Percentiles rank a stretch among this genome's conserved stretches.
These are phyloP conservation scores for Leptopilina clavipes DNA, from an alignment of 1,140 invertebrate species.

Conservation along the genomic window DNA sequence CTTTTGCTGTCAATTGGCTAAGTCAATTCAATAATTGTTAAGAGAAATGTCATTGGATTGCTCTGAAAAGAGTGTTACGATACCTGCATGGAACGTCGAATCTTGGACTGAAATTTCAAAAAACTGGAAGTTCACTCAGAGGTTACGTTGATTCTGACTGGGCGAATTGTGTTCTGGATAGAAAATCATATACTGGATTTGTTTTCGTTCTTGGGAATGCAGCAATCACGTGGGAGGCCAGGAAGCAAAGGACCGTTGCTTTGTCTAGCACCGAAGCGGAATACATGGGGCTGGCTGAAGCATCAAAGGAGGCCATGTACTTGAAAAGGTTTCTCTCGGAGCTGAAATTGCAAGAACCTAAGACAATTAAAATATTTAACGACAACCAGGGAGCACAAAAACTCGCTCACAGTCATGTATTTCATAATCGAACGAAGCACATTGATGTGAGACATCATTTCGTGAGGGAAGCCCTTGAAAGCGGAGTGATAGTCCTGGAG, in stretches of 20 bases:
- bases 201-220: slow-evolving; percentile 43
- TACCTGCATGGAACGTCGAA: slow-evolving; percentile 53
- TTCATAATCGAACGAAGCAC: slow-evolving; percentile 34
- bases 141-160: slow-evolving; percentile 60
- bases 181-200: slow-evolving; percentile 56
- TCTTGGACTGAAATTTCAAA: slow-evolving; percentile 55
- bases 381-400: slow-evolving; percentile 38
- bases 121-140: slow-evolving; percentile 44
- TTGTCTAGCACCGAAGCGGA: slow-evolving; percentile 53
- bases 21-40: slow-evolving; percentile 13
- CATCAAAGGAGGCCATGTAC: slow-evolving; percentile 49
- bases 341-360: too few relatives aligned
- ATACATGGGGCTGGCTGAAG: slow-evolving; percentile 54
- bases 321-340: not conserved
- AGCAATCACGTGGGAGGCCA: slow-evolving; percentile 41
- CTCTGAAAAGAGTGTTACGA: slow-evolving; percentile 53
- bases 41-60: slow-evolving; percentile 40
- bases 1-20: not conserved
- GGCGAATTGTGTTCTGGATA: slow-evolving; percentile 54
- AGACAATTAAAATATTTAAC: not conserved
- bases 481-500: not conserved
- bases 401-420: slow-evolving; percentile 15
- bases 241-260: slow-evolving; percentile 52
- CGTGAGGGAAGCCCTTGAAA: slow-evolving; percentile 25
- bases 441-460: slow-evolving; percentile 37